Conservation (phyloP, 2,888 invertebrate genomes). For the Digitonthophagus gazella region DNA sequence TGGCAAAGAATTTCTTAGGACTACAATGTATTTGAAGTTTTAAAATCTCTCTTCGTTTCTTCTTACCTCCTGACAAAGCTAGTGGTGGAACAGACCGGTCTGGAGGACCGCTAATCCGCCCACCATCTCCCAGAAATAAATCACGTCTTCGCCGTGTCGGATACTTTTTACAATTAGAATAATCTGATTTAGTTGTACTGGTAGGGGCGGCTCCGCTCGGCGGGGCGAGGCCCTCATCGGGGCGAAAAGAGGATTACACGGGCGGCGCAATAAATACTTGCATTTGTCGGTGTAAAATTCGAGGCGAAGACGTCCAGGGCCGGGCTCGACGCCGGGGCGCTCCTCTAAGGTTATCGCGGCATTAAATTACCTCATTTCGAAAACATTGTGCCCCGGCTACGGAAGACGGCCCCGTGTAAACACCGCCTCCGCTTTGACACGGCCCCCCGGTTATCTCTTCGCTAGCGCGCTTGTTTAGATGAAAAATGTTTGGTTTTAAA, state of each 20-base stretch:
- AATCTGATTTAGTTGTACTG: constrained; percentile 16
- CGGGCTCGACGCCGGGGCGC: constrained; percentile 4
- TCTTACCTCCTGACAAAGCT: not conserved
- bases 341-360: constrained; percentile 8
- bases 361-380: constrained; percentile 18
- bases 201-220: not conserved
- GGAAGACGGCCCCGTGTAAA: constrained; percentile 6
- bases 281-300: constrained; percentile 12
- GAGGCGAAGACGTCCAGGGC: constrained; percentile 5
- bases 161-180: constrained; percentile 16
- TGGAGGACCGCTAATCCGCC: not conserved
- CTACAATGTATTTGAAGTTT: too few relatives aligned
- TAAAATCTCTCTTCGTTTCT: not conserved
- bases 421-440: constrained; percentile 4
- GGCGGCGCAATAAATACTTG: constrained; percentile 12
- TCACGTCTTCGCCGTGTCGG: constrained; percentile 2
- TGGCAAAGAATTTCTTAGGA: too few relatives aligned
- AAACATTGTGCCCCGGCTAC: constrained; percentile 10
- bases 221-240: not conserved
- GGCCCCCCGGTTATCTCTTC: constrained; percentile 2
- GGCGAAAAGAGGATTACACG: constrained; percentile 14
- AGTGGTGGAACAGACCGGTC: not conserved
- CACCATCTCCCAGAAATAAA: constrained; percentile 6
- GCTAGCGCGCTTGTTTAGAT: not conserved
- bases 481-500: not conserved